A percentile compares a stretch with the other conserved stretches of the same genome.
These are phyloP conservation scores for Mesorhabditis belari DNA, from an alignment of 2,888 invertebrate species.

Conservation along the genomic window DNA sequence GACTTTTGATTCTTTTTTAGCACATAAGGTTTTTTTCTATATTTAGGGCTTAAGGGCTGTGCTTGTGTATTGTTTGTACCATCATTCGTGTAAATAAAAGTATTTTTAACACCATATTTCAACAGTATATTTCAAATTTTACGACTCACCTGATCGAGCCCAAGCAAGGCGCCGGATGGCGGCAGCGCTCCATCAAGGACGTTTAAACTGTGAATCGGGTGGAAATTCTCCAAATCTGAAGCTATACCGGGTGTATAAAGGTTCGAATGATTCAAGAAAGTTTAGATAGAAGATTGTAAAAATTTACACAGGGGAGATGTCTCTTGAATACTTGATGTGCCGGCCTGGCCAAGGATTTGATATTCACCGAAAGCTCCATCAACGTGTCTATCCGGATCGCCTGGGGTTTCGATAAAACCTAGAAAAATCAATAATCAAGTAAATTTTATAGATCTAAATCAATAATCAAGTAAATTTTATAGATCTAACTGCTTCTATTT, in stretches of 20 bases:
- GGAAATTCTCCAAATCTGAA: not conserved
- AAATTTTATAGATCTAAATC: too few species aligned
- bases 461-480: too few species aligned
- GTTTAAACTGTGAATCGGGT: not conserved
- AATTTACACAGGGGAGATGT: not conserved
- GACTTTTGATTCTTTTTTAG: too few species aligned
- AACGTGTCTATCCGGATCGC: constrained; percentile 7
- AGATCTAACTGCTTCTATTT: too few species aligned
- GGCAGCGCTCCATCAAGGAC: constrained; percentile 5
- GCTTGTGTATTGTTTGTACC: not conserved
- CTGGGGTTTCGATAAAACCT: constrained; percentile 6
- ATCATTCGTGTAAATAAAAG: not conserved
- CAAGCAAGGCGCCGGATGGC: constrained; percentile 11
- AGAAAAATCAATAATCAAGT: not conserved
- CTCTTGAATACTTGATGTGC: not conserved
- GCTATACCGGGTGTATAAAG: not conserved
- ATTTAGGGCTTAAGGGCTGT: too few species aligned
- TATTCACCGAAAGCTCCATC: constrained; percentile 3
- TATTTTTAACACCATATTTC: too few species aligned
- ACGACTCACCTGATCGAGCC: constrained; percentile 6
- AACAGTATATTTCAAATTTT: too few species aligned
- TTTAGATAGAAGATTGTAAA: too few species aligned
- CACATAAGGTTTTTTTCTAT: too few species aligned
- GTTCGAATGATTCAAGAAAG: too few species aligned
- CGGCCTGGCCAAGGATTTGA: not conserved